These are phyloP conservation scores for Malthinus flaveolus DNA, from an alignment of 2,888 invertebrate genomes.

Conservation along the genomic window DNA sequence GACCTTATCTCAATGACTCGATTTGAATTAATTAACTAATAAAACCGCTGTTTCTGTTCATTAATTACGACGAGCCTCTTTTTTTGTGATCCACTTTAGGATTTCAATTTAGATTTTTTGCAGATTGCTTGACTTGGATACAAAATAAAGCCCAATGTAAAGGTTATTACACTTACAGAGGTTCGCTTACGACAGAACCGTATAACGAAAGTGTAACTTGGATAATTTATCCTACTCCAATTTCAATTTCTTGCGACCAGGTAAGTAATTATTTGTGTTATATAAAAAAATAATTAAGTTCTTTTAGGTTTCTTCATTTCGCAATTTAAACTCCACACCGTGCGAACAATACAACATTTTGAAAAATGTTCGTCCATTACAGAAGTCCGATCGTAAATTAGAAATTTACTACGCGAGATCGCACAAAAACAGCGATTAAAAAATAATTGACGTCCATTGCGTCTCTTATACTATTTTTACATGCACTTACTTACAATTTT, in stretches of 20 bases:
- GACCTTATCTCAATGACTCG: not conserved
- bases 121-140: conserved; percentile 72
- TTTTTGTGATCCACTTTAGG: not conserved
- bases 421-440: conserved; percentile 44
- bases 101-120: conserved; percentile 12
- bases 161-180: conserved; percentile 73
- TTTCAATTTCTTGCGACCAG: conserved; percentile 69
- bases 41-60: no score
- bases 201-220: conserved; percentile 75
- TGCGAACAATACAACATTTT: conserved; percentile 50
- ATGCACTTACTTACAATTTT: not conserved
- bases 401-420: conserved; percentile 51
- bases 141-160: conserved; percentile 68
- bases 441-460: no score
- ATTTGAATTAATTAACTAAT: conserved; percentile 2
- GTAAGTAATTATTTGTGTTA: conserved; percentile 48
- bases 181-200: conserved; percentile 72
- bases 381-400: conserved; percentile 47
- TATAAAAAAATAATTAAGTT: conserved; percentile 2
- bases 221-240: conserved; percentile 72
- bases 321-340: conserved; percentile 50
- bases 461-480: no score
- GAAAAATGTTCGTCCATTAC: conserved; percentile 52
- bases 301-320: conserved; percentile 49
- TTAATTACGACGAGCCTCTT: no score